phyloP scores from a whole-genome alignment of 2,888 invertebrate species.

The Trichopoda pennipes region DNA sequence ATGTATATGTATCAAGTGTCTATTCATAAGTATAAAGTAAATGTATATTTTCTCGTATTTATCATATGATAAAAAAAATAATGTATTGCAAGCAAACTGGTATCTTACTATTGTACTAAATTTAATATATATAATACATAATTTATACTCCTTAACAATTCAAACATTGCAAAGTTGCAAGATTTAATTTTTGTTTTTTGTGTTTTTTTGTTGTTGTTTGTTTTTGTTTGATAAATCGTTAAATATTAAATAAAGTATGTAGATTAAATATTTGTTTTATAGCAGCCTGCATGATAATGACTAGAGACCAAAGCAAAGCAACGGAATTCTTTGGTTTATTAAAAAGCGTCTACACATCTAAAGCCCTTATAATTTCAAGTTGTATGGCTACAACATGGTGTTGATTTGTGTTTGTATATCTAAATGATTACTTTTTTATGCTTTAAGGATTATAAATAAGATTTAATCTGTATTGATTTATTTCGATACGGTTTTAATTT shows the following conservation, averaged over 20 bases:
- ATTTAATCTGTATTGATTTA: conserved; percentile 80
- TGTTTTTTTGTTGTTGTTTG: neutral
- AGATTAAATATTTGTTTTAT: conserved; percentile 43
- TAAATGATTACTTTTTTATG: neutral
- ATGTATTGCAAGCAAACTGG: neutral
- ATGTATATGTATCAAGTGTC: too few relatives aligned
- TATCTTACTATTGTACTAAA: conserved; percentile 3
- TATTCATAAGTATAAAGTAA: too few relatives aligned
- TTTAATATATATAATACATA: conserved; percentile 18
- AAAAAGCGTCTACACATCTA: neutral
- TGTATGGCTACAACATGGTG: conserved; percentile 1
- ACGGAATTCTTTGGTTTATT: conserved; percentile 15
- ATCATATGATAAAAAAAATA: too few relatives aligned
- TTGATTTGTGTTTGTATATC: neutral
- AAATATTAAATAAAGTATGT: conserved; percentile 49
- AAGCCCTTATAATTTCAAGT: conserved; percentile 45
- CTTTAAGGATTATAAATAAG: conserved; percentile 71
- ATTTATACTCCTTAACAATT: conserved; percentile 23
- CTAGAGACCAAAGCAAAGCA: conserved; percentile 13
- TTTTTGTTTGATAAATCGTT: conserved; percentile 52
- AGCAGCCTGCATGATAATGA: conserved; percentile 45
- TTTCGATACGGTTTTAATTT: conserved; percentile 77
- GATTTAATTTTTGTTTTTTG: too few relatives aligned
- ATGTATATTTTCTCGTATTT: too few relatives aligned
- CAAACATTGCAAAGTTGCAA: conserved; percentile 28